Evolutionary conservation across 2,797 vertebrate genomes (phyloP), one percentile per base, ranked within the genome.

Genomic region (Leucoraja ocellata): DNA sequence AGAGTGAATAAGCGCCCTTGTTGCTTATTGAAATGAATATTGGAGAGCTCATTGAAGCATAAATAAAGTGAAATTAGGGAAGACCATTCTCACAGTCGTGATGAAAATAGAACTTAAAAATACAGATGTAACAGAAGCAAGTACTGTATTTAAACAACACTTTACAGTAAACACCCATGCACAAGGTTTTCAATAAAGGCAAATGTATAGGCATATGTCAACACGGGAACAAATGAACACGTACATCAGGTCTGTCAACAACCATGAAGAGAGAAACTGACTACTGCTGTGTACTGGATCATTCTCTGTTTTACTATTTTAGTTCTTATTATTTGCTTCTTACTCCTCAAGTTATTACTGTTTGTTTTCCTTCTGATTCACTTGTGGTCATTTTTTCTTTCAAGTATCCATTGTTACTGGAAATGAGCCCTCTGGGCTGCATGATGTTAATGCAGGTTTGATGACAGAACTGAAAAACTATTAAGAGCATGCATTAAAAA

Each of bases 221-320:
- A 86, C 28, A 63, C 21, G 25, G 46, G 5, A 58, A 23, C 80
- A 23, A 10, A 8, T 83, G 21, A 46, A 83, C 8, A 81, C 10
- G 18, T 81, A 25, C 39, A 18, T 36, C 79, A 81, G 21, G 39
- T 81, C 54, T 81, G 79, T 11, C 54, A 84, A 2, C 54, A 84
- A 8, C 79, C 58, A 25, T 25, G 46, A 61, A 84, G 54, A 28
- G 25, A 61, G 61, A 86, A 86, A 63, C 11, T n/a, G 58, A 13
- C 58, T n/a, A 11, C 4, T 86, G 58, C 25, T 86, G 58, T 63
- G 58, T n/a, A 25, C n/a, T 86, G 58, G 84, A 86, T 14, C 1
- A 88, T n/a, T 88, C 54, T 88, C 84, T 32, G n/a, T 18, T 86
- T 86, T 88, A 32, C 84, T 32, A 65, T 88, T 65, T 65, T 32